A percentile compares a stretch with the other conserved stretches of the same genome.
phyloP scores from a whole-genome alignment of 2,797 vertebrate species.

The Margarornis squamiger region DNA sequence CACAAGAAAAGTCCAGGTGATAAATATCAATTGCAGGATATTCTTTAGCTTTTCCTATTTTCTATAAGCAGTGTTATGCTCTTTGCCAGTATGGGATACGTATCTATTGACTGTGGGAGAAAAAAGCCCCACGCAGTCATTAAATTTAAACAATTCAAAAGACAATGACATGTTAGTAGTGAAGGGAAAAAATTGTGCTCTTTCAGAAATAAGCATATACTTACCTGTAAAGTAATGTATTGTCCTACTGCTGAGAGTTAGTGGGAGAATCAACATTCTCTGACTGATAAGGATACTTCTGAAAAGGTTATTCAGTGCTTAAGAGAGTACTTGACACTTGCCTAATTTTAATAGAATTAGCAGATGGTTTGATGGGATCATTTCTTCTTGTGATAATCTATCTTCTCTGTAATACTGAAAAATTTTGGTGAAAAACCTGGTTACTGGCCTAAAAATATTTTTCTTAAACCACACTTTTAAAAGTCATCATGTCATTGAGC shows the following conservation, averaged over 20 bases:
- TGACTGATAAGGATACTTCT: background rate
- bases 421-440: constrained; percentile 11
- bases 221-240: background rate
- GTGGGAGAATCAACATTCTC: background rate
- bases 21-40: background rate
- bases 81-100: background rate
- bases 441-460: background rate
- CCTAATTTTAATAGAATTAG: constrained; percentile 66
- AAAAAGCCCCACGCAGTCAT: background rate
- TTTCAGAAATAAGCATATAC: background rate
- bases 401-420: constrained; percentile 13
- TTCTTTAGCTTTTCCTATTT: background rate
- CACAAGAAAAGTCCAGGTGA: background rate
- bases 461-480: constrained; percentile 29
- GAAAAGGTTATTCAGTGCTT: constrained; percentile 7
- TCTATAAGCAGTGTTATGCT: background rate
- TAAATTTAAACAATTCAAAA: background rate
- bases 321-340: constrained; percentile 23
- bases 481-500: constrained; percentile 39
- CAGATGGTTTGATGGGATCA: constrained; percentile 52
- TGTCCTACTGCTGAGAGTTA: background rate
- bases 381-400: constrained; percentile 55
- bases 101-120: background rate
- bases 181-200: background rate
- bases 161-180: background rate